Base-by-base conservation (phyloP, 2,113 vertebrate genomes). In the Melanostigma gelatinosum region DNA sequence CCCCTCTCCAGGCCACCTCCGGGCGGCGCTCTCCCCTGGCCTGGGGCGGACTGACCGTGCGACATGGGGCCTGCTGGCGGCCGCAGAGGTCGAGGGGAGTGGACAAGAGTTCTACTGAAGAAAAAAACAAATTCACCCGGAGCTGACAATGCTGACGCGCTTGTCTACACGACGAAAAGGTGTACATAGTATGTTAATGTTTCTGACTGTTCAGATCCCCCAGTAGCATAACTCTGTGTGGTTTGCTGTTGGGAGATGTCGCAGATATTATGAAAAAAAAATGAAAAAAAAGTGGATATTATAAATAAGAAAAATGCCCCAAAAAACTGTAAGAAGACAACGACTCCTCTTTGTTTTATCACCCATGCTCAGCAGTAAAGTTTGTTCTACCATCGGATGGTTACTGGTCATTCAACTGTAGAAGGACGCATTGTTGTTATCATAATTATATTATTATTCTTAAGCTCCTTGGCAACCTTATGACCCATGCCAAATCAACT, bases 141-240 rank as follows among this genome's bases (percentile, higher is more conserved):
- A 97, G 96, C 97, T 96, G 91, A 89, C 87, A 83, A 92, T 92
- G 91, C 84, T 88, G 97, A 97, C 94, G 96, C 96, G 97, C 97
- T 97, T 97, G 96, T 97, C 96, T 96, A 97, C 96, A 96, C 93
- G 96, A 97, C 96, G 93, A 96, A 97, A 96, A 97, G 97, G 96
- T 99, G 97, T 99, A 99, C 96, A 99, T 99, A 99, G 96, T 99
- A 97, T 97, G 97, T 97, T 98, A 95, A 97, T 98, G 97, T 99
- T 93, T 83, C 95, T 98, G 97, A 98, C 97, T 98, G 97, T 98
- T 98, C 96, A 95, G 90, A 88, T 96, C 96, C 96, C 95, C 96
- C 95, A 95, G 95, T 95, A 96, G 92, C 91, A 89, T 93, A 89
- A 93, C 92, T 88, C 77, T 68, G 83, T 86, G 81, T 87, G 90